Base-by-base conservation (phyloP, 2,113 vertebrate genomes). In the Porphyrio hochstetteri region DNA sequence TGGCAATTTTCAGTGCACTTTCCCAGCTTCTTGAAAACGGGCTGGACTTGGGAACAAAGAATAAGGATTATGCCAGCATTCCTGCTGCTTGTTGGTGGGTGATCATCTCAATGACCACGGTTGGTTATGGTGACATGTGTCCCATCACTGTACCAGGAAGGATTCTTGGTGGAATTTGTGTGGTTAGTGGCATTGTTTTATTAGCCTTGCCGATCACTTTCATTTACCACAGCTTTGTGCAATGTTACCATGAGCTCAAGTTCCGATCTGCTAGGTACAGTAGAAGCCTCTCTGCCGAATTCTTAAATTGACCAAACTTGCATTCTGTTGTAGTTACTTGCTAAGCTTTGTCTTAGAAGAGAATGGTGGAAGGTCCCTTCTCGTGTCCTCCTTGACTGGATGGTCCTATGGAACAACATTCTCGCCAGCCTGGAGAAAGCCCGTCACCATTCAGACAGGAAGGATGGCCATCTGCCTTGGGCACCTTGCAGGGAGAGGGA, bases 101-200 rank as follows among this genome's bases (percentile, higher is more conserved):
- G 97, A 99, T 99, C 97, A 99, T 99, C 98, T 99, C 99, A 53
- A 99, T 99, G 99, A 99, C 99, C 84, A 99, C 99, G 1, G 99
- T 99, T 94, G 99, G 99, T 92, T 99, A 99, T 63, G 99, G 99
- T 90, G 99, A 99, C 89, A 99, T 99, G 97, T 99, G 99, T 96
- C 99, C 99, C 60, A 98, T 99, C 98, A 99, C 99, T 21, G 85
- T 99, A 69, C 99, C 99, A 36, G 99, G 99, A 92, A 98, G 99
- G 91, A 98, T 99, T 95, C 99, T 99, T 48, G 99, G 99, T 92
- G 99, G 99, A 64, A 98, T 99, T 96, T 99, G 99, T 85, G 99
- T 99, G 84, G 99, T 99, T 96, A 99, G 99, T 78, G 99, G 99
- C 28, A 99, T 99, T 27, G 99, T 99, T 61, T 98, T 99, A 31